phyloP scores from a whole-genome alignment of 2,113 vertebrate species.

The Octodon degus region DNA sequence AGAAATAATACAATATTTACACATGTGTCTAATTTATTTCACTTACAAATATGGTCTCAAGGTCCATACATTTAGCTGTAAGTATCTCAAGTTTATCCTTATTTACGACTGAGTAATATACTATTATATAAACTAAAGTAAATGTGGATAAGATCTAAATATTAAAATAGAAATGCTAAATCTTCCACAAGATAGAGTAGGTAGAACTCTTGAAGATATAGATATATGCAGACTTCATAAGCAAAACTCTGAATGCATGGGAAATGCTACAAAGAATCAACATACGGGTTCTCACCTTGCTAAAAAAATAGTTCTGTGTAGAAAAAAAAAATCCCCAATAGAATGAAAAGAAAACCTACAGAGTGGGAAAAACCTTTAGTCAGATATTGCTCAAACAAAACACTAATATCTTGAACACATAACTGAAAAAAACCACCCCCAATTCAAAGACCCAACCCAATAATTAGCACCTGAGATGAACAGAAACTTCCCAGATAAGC shows the following conservation, averaged over 20 bases:
- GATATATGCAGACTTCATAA: not conserved
- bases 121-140: not conserved
- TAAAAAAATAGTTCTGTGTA: not conserved
- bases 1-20: not conserved
- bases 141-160: not conserved
- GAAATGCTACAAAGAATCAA: not conserved
- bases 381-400: too few species aligned
- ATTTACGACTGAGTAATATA: not conserved
- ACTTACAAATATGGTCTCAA: not conserved
- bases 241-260: not conserved
- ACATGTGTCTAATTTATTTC: not conserved
- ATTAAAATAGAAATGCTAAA: not conserved
- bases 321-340: not conserved
- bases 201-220: not conserved
- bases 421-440: too few species aligned
- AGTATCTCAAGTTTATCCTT: not conserved
- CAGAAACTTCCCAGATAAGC: too few species aligned
- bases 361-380: not conserved
- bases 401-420: too few species aligned
- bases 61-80: not conserved
- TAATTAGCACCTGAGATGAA: too few species aligned
- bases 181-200: not conserved
- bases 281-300: not conserved
- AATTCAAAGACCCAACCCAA: too few species aligned
- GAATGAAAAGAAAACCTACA: not conserved